Percentiles rank a stretch among this genome's conserved stretches.
These are phyloP conservation scores for Stylophora pistillata DNA, from an alignment of 64 coral and sea anemone species.

Conservation along the genomic window DNA sequence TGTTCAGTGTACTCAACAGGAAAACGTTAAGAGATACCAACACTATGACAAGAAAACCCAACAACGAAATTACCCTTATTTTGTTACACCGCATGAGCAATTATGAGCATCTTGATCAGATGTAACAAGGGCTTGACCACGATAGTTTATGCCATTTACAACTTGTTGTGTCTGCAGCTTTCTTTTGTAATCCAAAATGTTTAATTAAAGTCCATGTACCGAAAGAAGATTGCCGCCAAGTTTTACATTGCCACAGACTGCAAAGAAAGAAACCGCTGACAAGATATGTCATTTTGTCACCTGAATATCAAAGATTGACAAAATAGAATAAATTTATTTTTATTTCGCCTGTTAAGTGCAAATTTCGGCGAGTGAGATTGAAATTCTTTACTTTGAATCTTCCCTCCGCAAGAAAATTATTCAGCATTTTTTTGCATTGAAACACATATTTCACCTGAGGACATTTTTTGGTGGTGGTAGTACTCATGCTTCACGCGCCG, in stretches of 20 bases:
- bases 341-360: no score
- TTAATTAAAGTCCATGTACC: background rate
- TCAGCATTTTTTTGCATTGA: background rate
- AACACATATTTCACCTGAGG: background rate
- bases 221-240: slow-evolving; percentile 1
- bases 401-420: background rate
- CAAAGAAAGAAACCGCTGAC: background rate
- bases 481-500: background rate
- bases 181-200: background rate
- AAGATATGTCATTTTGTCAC: background rate
- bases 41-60: slow-evolving; percentile 8
- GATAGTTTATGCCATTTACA: background rate
- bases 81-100: slow-evolving; percentile 2
- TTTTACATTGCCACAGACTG: no score
- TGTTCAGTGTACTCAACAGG: slow-evolving; percentile 1
- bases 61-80: slow-evolving; percentile 2
- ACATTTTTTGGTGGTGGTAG: background rate
- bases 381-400: background rate
- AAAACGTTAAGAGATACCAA: slow-evolving; percentile 16
- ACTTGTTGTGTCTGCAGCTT: background rate
- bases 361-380: background rate
- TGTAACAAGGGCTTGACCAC: background rate
- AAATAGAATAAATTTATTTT: no score
- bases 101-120: background rate
- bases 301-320: background rate